Conservation (phyloP, 1,140 invertebrate species). For the Piezodorus guildinii region DNA sequence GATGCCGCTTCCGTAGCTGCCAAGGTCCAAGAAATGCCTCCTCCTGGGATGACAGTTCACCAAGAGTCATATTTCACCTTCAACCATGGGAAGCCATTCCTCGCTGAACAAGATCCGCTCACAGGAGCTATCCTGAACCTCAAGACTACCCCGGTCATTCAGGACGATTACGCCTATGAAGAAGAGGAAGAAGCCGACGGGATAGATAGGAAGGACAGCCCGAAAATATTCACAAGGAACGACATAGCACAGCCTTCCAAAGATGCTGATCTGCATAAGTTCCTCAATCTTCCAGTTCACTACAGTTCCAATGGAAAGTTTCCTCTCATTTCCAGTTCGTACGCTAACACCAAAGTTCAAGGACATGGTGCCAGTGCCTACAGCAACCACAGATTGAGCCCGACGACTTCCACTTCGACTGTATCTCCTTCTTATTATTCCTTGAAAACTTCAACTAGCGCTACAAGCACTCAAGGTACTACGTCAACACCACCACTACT, state of each 20-base stretch:
- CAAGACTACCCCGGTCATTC: conserved; percentile 27
- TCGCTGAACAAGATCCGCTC: conserved; percentile 51
- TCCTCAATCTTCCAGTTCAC: conserved; percentile 52
- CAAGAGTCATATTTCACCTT: conserved; percentile 37
- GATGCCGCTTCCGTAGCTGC: conserved; percentile 2
- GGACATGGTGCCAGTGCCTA: conserved; percentile 44
- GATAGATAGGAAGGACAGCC: conserved; percentile 36
- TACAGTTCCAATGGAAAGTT: conserved; percentile 49
- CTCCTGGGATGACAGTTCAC: conserved; percentile 27
- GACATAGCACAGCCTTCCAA: conserved; percentile 35
- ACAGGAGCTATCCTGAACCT: conserved; percentile 39
- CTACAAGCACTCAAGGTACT: conserved; percentile 11
- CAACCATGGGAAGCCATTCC: conserved; percentile 57
- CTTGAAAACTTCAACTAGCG: conserved; percentile 20
- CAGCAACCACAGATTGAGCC: conserved; percentile 47
- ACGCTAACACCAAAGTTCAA: conserved; percentile 59
- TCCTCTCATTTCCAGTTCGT: conserved; percentile 55
- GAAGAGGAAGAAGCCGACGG: conserved; percentile 33
- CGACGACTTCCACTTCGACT: conserved; percentile 33
- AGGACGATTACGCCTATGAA: conserved; percentile 26
- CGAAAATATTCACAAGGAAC: conserved; percentile 34
- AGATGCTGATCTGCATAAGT: conserved; percentile 53
- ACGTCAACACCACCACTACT: conserved; percentile 26
- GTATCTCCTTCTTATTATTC: conserved; percentile 30
- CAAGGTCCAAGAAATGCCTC: conserved; percentile 25